Evolutionary conservation across 2,888 invertebrate genomes (phyloP).

Genomic region (Eupeodes latifasciatus): DNA sequence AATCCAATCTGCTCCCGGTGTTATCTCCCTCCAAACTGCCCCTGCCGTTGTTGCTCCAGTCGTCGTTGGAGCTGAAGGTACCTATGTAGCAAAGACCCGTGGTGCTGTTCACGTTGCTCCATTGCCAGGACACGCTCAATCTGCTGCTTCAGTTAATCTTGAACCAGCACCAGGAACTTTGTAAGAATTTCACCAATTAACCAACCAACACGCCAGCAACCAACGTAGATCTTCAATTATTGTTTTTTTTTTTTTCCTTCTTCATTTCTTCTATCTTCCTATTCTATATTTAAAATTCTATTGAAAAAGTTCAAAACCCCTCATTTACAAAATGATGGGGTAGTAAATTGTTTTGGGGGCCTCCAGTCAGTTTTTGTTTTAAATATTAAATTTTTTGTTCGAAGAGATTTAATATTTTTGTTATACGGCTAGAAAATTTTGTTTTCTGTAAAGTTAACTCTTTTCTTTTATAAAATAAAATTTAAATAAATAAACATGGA

Average conservation of each 20-base stretch:
- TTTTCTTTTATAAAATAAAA: conserved; percentile 24
- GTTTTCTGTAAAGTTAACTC: conserved; percentile 15
- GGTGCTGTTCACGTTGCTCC: conserved; percentile 69
- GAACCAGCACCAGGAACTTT: conserved; percentile 71
- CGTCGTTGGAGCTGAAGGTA: conserved; percentile 63
- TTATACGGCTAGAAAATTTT: conserved; percentile 1
- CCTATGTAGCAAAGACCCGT: conserved; percentile 70
- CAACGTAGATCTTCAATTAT: conserved; percentile 10
- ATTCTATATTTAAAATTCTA: conserved; percentile 6
- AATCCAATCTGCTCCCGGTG: conserved; percentile 25
- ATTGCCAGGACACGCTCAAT: conserved; percentile 63
- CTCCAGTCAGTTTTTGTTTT: conserved; percentile 32
- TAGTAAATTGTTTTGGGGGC: conserved; percentile 27
- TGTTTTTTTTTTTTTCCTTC: not conserved
- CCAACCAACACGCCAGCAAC: not conserved
- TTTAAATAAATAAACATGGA: not conserved
- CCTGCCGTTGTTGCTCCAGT: conserved; percentile 38
- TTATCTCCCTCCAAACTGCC: not conserved
- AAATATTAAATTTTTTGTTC: not conserved
- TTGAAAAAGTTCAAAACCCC: conserved; percentile 12
- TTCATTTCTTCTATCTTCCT: conserved; percentile 13
- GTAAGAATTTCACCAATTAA: conserved; percentile 18
- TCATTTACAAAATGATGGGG: not conserved
- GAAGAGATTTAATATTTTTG: conserved; percentile 5
- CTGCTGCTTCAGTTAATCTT: conserved; percentile 66